Conservation (phyloP, 2,797 vertebrate genomes). For the Graptemys geographica region DNA sequence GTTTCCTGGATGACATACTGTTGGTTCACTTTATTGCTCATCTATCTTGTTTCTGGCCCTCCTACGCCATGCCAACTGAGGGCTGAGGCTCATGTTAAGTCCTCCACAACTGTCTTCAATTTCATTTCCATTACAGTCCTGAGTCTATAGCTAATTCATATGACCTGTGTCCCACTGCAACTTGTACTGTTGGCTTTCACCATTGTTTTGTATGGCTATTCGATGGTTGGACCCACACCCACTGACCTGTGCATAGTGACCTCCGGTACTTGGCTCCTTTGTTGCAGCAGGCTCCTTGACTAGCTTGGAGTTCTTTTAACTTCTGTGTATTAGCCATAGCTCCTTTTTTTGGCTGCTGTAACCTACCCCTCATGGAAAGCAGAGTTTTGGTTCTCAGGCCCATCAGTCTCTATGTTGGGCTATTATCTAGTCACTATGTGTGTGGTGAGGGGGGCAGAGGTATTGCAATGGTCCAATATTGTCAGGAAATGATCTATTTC, state of each 20-base stretch:
- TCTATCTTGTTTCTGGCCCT: neutral
- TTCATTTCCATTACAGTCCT: neutral
- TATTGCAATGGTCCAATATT: neutral
- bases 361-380: neutral
- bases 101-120: neutral
- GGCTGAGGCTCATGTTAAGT: neutral
- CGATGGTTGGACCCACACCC: neutral
- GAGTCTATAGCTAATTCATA: neutral
- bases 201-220: neutral
- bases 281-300: no score
- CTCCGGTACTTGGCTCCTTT: no score
- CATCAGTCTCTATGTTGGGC: neutral
- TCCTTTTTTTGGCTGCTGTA: no score
- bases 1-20: neutral
- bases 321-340: no score
- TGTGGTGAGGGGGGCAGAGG: no score
- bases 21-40: neutral
- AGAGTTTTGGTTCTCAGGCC: neutral
- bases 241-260: neutral
- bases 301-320: no score
- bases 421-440: neutral
- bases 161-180: no score
- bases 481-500: neutral
- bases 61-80: neutral
- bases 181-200: no score